phyloP scores from a whole-genome alignment of 1,140 invertebrate species.

The Uloborus diversus region DNA sequence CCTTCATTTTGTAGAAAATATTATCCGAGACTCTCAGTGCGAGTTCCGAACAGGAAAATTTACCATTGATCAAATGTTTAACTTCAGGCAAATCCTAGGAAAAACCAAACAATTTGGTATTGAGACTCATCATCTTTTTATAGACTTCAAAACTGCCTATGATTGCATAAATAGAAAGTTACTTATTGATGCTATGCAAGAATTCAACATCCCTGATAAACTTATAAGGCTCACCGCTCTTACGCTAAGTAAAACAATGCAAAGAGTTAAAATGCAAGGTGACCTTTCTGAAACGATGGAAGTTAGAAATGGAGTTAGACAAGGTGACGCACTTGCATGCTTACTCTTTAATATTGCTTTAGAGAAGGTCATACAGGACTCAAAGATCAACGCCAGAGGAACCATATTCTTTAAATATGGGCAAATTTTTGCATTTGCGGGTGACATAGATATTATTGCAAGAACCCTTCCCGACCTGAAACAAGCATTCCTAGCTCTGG shows the following conservation, averaged over 20 bases:
- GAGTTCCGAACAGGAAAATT: background rate
- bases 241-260: background rate
- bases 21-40: background rate
- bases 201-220: background rate
- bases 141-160: background rate
- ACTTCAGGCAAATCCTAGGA: background rate
- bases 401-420: background rate
- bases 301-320: conserved; percentile 3
- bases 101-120: background rate
- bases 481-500: background rate
- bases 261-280: background rate
- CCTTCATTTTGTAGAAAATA: too few relatives aligned
- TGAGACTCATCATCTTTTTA: background rate
- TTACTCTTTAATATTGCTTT: background rate
- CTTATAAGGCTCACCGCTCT: background rate
- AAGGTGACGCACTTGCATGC: background rate
- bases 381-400: background rate
- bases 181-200: background rate
- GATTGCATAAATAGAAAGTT: conserved; percentile 3
- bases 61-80: background rate
- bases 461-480: background rate
- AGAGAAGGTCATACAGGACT: background rate
- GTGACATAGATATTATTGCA: background rate
- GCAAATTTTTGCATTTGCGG: conserved; percentile 1
- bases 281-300: background rate